A percentile compares a stretch with the other conserved stretches of the same genome.
Conservation (phyloP, 2,797 vertebrate genomes). For the Eulemur rubriventer region DNA sequence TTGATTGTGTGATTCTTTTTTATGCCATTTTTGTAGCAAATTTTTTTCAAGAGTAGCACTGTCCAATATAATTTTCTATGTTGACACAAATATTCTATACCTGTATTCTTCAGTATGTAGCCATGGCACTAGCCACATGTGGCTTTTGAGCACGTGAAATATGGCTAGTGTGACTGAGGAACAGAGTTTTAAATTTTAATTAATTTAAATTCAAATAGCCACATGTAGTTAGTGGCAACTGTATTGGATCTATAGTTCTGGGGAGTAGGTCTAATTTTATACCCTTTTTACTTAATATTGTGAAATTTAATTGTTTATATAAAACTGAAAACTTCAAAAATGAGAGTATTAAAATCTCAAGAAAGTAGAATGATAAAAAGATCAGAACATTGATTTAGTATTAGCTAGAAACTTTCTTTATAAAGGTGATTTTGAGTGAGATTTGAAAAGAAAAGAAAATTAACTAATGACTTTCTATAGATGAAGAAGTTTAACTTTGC, state of each 20-base stretch:
- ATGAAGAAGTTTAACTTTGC: background rate
- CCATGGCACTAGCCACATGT: background rate
- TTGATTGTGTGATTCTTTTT: background rate
- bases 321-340: background rate
- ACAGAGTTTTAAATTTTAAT: background rate
- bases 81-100: background rate
- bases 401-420: background rate
- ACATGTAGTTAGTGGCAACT: background rate
- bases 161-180: background rate
- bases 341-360: slow-evolving; percentile 23
- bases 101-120: background rate
- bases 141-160: background rate
- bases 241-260: background rate
- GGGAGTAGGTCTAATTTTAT: background rate
- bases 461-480: background rate
- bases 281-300: background rate
- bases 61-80: background rate
- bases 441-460: background rate
- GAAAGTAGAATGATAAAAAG: background rate
- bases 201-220: background rate
- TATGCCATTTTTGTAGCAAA: background rate
- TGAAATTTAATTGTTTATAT: slow-evolving; percentile 11
- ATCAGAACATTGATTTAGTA: background rate
- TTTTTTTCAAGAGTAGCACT: background rate
- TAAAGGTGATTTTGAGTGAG: background rate